phyloP scores from a whole-genome alignment of 2,113 vertebrate species.

The Rhea americana region DNA sequence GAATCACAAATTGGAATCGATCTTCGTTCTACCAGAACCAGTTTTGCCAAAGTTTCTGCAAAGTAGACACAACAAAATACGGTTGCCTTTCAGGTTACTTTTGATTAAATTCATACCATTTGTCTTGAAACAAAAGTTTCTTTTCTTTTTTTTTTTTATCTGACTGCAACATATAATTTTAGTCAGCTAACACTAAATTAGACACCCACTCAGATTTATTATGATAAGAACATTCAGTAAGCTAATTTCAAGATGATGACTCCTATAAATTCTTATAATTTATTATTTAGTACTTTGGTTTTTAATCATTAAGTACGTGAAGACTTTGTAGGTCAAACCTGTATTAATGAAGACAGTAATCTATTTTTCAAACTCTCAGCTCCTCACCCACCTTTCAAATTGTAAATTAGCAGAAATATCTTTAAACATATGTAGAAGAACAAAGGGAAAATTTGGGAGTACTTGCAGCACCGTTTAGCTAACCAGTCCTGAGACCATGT shows the following conservation, averaged over 20 bases:
- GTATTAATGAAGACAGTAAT: slow-evolving; percentile 88
- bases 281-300: slow-evolving; percentile 89
- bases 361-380: slow-evolving; percentile 85
- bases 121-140: slow-evolving; percentile 85
- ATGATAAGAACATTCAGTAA: slow-evolving; percentile 89
- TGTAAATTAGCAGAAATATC: slow-evolving; percentile 85
- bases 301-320: slow-evolving; percentile 89
- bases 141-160: slow-evolving; percentile 69
- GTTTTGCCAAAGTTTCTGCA: slow-evolving; percentile 63
- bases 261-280: slow-evolving; percentile 91
- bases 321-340: slow-evolving; percentile 90
- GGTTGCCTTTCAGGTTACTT: slow-evolving; percentile 71
- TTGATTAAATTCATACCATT: slow-evolving; percentile 84
- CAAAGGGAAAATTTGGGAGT: slow-evolving; percentile 68
- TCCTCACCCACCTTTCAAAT: slow-evolving; percentile 84
- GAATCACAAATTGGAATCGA: slow-evolving; percentile 68
- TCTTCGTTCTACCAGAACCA: slow-evolving; percentile 31
- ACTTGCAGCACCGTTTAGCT: slow-evolving; percentile 54
- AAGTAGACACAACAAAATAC: slow-evolving; percentile 26
- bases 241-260: slow-evolving; percentile 90
- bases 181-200: slow-evolving; percentile 88
- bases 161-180: slow-evolving; percentile 85
- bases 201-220: slow-evolving; percentile 86
- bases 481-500: slow-evolving; percentile 58
- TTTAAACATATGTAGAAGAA: slow-evolving; percentile 83